Evolutionary conservation across 2,113 vertebrate genomes (phyloP).

Genomic region (Menura novaehollandiae): DNA sequence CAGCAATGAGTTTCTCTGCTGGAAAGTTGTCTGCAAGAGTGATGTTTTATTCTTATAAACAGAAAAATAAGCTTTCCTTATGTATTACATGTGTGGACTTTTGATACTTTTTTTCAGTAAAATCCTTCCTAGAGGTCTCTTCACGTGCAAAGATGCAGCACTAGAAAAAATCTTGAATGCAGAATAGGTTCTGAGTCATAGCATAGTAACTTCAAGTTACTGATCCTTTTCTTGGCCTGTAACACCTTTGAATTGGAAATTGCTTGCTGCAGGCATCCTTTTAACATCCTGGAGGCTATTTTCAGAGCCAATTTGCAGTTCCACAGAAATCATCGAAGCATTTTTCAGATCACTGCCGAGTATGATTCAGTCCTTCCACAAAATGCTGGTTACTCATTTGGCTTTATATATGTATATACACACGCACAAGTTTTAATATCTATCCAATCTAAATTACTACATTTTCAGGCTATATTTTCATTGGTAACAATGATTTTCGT

Average conservation of each 20-base stretch:
- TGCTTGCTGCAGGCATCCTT: neutral
- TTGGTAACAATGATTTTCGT: neutral
- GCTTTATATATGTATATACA: accelerated
- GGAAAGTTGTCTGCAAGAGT: neutral
- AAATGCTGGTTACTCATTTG: neutral
- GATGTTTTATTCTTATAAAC: neutral
- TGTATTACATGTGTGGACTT: neutral
- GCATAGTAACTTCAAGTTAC: neutral
- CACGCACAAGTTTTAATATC: neutral
- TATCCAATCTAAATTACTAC: neutral
- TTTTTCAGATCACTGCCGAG: neutral
- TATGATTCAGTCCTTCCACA: neutral
- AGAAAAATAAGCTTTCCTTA: neutral
- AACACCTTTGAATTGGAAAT: neutral
- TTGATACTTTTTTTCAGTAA: neutral
- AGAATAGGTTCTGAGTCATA: neutral
- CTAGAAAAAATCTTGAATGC: neutral
- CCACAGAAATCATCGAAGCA: neutral
- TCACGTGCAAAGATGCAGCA: neutral
- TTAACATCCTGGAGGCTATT: neutral
- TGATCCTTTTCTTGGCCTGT: neutral
- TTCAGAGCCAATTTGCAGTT: neutral
- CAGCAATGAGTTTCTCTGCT: neutral
- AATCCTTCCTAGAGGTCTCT: neutral
- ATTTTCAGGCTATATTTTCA: neutral